Evolutionary conservation across 2,113 vertebrate species (phyloP), one percentile per base, ranked within the genome.

Genomic region (Plectropomus leopardus): DNA sequence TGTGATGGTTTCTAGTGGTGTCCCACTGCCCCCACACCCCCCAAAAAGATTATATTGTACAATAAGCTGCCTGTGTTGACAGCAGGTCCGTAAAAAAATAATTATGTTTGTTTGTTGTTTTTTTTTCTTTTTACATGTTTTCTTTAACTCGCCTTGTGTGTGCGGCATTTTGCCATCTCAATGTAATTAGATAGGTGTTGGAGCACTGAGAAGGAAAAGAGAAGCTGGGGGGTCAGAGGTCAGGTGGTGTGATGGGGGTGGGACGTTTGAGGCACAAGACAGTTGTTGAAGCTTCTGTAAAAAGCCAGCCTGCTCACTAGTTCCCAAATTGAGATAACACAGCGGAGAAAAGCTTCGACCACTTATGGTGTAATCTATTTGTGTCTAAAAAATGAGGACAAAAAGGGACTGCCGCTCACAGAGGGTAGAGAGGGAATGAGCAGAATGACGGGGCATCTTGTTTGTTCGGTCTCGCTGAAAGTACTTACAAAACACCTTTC

Each of bases 181-280:
- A 26, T 70, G 78, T 67, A 86, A 88, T 72, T 19, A 45, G 75
- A 89, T 82, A 86, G 4, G n/a, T 73, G 84, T 36, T 0, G 7
- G n/a, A 17, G 40, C 7, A 61, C 24, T 36, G 30, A 68, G 60
- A 79, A 24, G 60, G 48, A 63, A 24, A 16, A 11, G 6, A 47
- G 3, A 71, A 10, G 50, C 26, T 60, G 1, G 5, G 19, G 64
- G 59, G 34, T 79, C 66, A 55, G 24, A 55, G 26, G 70, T 78
- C 3, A 2, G 16, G 19, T 32, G 19, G 7, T 54, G 47, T 26
- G 4, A 23, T n/a, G 55, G 28, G 55, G 77, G 44, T 42, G 9
- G 48, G 32, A 30, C 53, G 51, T 34, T 32, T 64, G 6, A 54
- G 14, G 19, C n/a, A 26, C 67, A 53, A 42, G 28, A 13, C 73